Evolutionary conservation across 2,888 invertebrate species (phyloP).

Genomic region (Bellardia bayeri): DNA sequence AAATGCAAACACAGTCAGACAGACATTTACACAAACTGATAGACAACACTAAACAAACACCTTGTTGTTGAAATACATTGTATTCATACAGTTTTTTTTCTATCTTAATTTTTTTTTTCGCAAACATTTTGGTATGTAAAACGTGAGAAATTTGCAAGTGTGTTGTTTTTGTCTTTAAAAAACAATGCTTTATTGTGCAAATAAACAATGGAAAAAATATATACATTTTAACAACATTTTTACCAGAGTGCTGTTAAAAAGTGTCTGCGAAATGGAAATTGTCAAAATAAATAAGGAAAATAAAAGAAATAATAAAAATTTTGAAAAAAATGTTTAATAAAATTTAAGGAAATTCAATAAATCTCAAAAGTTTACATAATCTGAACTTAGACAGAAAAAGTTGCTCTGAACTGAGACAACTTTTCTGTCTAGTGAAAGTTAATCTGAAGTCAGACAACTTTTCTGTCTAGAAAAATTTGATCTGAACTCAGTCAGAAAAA

Average conservation of each 20-base stretch:
- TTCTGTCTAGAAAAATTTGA: no score
- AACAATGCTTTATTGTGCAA: constrained; percentile 37
- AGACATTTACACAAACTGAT: constrained; percentile 17
- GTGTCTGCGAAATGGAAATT: constrained; percentile 27
- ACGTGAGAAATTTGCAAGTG: constrained; percentile 64
- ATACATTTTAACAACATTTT: neutral
- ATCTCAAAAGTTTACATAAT: no score
- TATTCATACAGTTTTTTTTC: constrained; percentile 14
- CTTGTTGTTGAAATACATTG: constrained; percentile 57
- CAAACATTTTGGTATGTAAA: constrained; percentile 17
- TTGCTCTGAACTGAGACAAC: no score
- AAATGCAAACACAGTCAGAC: neutral
- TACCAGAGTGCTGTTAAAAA: neutral
- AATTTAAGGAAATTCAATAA: no score
- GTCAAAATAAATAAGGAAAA: neutral
- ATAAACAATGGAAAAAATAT: constrained; percentile 2
- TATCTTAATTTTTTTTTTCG: constrained; percentile 6
- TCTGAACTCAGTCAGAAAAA: no score
- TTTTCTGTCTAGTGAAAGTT: no score
- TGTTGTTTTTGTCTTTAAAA: constrained; percentile 13
- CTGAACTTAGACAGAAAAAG: no score
- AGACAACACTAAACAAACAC: constrained; percentile 39
- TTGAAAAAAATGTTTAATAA: no score
- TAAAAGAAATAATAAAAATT: no score
- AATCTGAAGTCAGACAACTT: no score